phyloP scores from a whole-genome alignment of 2,888 invertebrate genomes.

The Diachrysia chrysitis region DNA sequence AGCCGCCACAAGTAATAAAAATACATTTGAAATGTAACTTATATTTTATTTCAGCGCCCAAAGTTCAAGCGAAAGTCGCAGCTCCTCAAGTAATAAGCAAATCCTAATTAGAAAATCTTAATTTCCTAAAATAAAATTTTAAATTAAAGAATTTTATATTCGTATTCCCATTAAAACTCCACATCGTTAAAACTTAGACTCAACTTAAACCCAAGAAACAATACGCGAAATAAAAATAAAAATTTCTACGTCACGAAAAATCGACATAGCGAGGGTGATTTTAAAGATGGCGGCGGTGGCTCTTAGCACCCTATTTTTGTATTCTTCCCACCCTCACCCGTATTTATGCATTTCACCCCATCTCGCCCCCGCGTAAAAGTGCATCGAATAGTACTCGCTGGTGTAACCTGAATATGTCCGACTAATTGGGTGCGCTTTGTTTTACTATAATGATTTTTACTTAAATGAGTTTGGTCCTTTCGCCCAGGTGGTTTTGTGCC shows the following conservation, averaged over 20 bases:
- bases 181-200: slow-evolving; percentile 47
- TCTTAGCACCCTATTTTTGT: slow-evolving; percentile 86
- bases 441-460: slow-evolving; percentile 23
- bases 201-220: slow-evolving; percentile 42
- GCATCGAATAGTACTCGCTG: slow-evolving; percentile 62
- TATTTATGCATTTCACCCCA: slow-evolving; percentile 68
- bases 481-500: neutral
- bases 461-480: slow-evolving; percentile 6
- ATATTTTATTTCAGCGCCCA: neutral
- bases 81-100: slow-evolving; percentile 23
- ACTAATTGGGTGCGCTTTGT: slow-evolving; percentile 56
- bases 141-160: slow-evolving; percentile 10
- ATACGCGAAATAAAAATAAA: slow-evolving; percentile 51
- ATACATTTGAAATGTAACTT: neutral
- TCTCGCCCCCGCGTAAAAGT: slow-evolving; percentile 71
- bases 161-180: neutral
- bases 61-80: slow-evolving; percentile 24
- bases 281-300: slow-evolving; percentile 79
- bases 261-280: slow-evolving; percentile 72
- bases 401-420: slow-evolving; percentile 49
- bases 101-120: slow-evolving; percentile 38
- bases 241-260: slow-evolving; percentile 65
- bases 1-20: neutral
- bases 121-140: slow-evolving; percentile 2
- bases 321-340: slow-evolving; percentile 78